Conservation (phyloP, 2,797 vertebrate species). For the Gila robusta region DNA sequence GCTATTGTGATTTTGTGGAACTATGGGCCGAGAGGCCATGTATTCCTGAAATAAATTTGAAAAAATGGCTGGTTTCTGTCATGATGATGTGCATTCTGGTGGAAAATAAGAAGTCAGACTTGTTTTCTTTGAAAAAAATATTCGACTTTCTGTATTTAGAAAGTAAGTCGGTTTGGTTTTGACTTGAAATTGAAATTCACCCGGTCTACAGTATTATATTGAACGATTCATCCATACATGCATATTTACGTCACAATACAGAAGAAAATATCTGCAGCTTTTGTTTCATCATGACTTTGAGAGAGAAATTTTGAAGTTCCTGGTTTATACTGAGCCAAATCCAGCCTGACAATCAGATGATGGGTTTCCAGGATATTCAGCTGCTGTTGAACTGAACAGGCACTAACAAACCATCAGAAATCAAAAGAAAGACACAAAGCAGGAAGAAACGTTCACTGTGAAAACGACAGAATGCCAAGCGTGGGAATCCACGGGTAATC, state of each 20-base stretch:
- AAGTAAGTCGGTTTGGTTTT: neutral
- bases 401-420: neutral
- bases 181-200: neutral
- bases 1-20: too few relatives aligned
- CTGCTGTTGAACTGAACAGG: too few relatives aligned
- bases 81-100: neutral
- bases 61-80: too few relatives aligned
- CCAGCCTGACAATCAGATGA: neutral
- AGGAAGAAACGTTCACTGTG: conserved; percentile 8
- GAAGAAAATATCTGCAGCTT: neutral
- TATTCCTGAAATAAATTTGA: too few relatives aligned
- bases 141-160: neutral
- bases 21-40: too few relatives aligned
- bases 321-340: neutral
- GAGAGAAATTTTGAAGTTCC: neutral
- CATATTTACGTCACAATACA: neutral
- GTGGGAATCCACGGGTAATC: conserved; percentile 62
- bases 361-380: neutral
- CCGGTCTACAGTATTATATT: neutral
- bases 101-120: neutral
- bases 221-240: neutral
- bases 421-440: conserved; percentile 32
- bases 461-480: conserved; percentile 51
- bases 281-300: neutral
- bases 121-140: too few relatives aligned